phyloP scores from a whole-genome alignment of 2,888 invertebrate species.

The Meiosimyza platycephala region DNA sequence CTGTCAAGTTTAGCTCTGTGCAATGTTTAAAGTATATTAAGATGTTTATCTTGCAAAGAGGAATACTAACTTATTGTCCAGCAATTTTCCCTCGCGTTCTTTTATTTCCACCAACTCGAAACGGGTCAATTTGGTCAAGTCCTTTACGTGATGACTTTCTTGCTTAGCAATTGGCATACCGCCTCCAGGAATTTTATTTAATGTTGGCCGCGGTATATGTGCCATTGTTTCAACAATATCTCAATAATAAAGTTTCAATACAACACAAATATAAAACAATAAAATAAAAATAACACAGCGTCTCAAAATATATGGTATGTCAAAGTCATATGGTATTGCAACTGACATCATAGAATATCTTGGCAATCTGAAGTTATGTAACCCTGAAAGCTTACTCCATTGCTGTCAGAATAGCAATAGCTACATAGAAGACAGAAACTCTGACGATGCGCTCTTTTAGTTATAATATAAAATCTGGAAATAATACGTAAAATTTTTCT shows the following conservation, averaged over 20 bases:
- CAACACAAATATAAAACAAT: no score
- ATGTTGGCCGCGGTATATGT: constrained; percentile 44
- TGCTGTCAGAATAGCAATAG: no score
- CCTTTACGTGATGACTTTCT: constrained; percentile 53
- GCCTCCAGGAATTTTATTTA: constrained; percentile 55
- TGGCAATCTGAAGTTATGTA: no score
- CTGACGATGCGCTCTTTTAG: no score
- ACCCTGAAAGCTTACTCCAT: no score
- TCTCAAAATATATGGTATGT: no score
- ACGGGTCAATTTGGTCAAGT: constrained; percentile 55
- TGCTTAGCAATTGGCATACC: constrained; percentile 51
- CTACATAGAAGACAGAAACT: no score
- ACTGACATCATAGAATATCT: no score
- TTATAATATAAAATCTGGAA: no score
- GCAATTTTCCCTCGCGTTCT: constrained; percentile 59
- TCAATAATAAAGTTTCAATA: neutral
- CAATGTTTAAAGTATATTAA: neutral
- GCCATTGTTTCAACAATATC: constrained; percentile 35
- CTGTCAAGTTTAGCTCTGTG: constrained; percentile 53
- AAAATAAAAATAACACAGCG: no score
- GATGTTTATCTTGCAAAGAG: neutral
- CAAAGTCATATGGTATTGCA: no score
- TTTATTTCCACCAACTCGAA: constrained; percentile 60
- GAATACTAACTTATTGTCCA: constrained; percentile 59
- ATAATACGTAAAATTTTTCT: no score